Base-by-base conservation (phyloP, 2,797 vertebrate species). In the Uromys caudimaculatus region DNA sequence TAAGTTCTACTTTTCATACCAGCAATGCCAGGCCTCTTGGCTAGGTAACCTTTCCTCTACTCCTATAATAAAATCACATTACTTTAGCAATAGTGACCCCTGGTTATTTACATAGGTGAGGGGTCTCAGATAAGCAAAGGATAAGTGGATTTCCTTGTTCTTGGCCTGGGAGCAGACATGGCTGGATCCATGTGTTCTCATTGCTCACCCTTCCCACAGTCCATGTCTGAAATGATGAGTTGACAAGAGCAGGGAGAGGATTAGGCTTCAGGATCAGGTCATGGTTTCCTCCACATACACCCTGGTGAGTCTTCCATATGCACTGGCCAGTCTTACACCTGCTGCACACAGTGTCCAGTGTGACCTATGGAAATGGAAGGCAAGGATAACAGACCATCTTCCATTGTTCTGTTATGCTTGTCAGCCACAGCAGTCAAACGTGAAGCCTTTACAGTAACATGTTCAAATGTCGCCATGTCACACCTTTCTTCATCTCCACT, bases 311-410 rank as follows among this genome's bases (percentile, higher is more conserved):
- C 27, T 60, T 54, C 27, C 24, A 10, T 9, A 27, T 38, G 3
- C 19, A 3, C 38, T n/a, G 29, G 13, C 47, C 32, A 24, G 6
- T 1, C 50, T 47, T 11, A 5, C 0, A 6, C 2, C 69, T 29
- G 82, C 60, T 85, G 56, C 50, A n/a, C 23, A 67, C 58, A 69
- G 67, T 44, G 32, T 60, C 78, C 41, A 52, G 16, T 29, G 10
- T 56, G 67, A 2, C 1, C 8, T 69, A 3, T 21, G 5, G 14
- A 17, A 32, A 38, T 38, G 17, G 24, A 6, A 10, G 73, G 17
- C 35, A 54, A 35, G 78, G 19, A 27, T 38, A 23, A 38, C 56
- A 58, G 58, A 29, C 50, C 79, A 14, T 47, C 56, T 38, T 7
- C 5, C 38, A 4, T 41, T 69, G 32, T 78, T 58, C 52, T 67